Evolutionary conservation across 2,888 invertebrate species (phyloP), one percentile per base, ranked within the genome.

Genomic region (Antitype chi): DNA sequence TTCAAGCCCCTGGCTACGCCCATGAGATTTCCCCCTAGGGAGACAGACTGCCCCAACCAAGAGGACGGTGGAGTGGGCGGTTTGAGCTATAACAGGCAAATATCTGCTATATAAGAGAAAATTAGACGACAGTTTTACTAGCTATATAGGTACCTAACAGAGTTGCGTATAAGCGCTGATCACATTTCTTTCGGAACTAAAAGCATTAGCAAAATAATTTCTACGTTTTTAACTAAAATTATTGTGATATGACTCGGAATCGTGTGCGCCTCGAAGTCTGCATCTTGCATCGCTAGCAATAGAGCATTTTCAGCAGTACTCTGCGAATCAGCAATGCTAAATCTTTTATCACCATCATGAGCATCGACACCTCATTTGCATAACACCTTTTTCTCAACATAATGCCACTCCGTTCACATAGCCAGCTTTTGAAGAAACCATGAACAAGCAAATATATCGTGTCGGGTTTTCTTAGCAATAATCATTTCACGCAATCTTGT

Each of bases 401-500:
- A 55, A 70, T 38, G 43, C 13, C 52, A 69, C 32, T 73, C 57
- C 28, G 62, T 76, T 84, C 60, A 70, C 71, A 70, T 52, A 66
- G 69, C 59, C 76, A 83, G 85, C 76, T 87, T 87, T 87, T 87
- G 64, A 80, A 80, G 76, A 80, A 80, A 84, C 70, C 69, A 81
- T 81, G 82, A 78, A 76, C 76, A 82, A 79, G 81, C 87, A 88
- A 76, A 86, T 78, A 76, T 81, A 77, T 81, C 87, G 87, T 88
- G 87, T 88, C 88, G 73, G 68, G 74, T 87, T 84, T 87, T 86
- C 85, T 88, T 88, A 84, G 60, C 82, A 84, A 88, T 90, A 89
- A 91, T 90, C 88, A 86, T 83, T 92, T 87, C 89, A 92, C 92
- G 90, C 91, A 92, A 92, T 92, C 89, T 88, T 80, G 79, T 87